phyloP scores from a whole-genome alignment of 1,140 invertebrate genomes.

The Cataglyphis hispanica region DNA sequence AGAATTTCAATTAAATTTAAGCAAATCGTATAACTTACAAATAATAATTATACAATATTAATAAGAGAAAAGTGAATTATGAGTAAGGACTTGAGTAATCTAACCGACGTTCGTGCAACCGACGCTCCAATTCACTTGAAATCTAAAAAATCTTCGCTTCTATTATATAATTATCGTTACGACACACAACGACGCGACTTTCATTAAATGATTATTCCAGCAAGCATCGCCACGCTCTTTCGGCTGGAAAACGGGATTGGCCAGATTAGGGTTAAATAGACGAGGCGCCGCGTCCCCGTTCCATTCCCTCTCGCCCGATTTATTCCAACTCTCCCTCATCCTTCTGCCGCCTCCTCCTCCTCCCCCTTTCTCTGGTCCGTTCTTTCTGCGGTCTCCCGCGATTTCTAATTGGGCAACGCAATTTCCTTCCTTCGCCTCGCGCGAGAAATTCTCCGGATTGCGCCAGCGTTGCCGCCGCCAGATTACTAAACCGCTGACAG shows the following conservation, averaged over 20 bases:
- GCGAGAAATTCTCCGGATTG: slow-evolving; percentile 78
- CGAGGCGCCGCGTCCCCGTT: slow-evolving; percentile 33
- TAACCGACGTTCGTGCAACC: neutral
- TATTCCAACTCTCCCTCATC: slow-evolving; percentile 7
- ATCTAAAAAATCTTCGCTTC: slow-evolving; percentile 29
- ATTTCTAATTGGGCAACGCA: slow-evolving; percentile 83
- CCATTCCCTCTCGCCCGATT: slow-evolving; percentile 39
- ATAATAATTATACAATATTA: neutral
- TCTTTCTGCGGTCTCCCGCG: slow-evolving; percentile 77
- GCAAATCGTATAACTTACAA: neutral
- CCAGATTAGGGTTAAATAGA: slow-evolving; percentile 50
- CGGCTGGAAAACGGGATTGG: slow-evolving; percentile 42
- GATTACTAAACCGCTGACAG: slow-evolving; percentile 70
- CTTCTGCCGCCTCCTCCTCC: neutral
- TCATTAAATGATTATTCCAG: slow-evolving; percentile 44
- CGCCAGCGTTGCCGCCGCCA: slow-evolving; percentile 61
- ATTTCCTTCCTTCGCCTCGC: slow-evolving; percentile 82
- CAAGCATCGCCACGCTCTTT: slow-evolving; percentile 22
- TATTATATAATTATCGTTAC: slow-evolving; percentile 43
- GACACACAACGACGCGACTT: slow-evolving; percentile 33
- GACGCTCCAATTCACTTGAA: neutral
- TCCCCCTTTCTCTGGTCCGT: slow-evolving; percentile 30
- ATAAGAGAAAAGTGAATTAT: neutral
- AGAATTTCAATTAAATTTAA: neutral
- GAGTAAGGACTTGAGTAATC: slow-evolving; percentile 3